A percentile compares a stretch with the other conserved stretches of the same genome.
These are phyloP conservation scores for Crotalus helleri DNA, from an alignment of 2,113 vertebrate species.

Conservation along the genomic window DNA sequence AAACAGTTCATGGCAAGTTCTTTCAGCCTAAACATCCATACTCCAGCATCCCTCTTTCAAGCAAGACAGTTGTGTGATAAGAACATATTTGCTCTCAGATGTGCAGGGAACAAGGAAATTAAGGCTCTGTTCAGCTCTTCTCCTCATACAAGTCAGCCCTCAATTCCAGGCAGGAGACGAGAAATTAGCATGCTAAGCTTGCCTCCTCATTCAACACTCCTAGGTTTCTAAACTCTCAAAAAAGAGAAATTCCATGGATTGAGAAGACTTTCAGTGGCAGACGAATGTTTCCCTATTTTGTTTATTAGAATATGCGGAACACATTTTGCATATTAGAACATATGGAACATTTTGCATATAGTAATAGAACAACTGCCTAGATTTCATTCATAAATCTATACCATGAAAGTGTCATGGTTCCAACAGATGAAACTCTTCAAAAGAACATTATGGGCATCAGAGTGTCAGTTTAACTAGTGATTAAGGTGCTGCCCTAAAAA, in stretches of 20 bases:
- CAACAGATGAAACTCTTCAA: too few species aligned
- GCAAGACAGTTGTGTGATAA: slow-evolving; percentile 3
- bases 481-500: background rate
- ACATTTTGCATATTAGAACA: background rate
- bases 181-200: background rate
- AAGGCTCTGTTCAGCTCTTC: background rate
- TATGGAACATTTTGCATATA: background rate
- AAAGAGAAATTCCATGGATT: background rate
- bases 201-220: background rate
- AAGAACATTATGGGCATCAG: background rate
- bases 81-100: background rate
- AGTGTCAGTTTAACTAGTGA: background rate
- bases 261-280: background rate
- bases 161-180: background rate
- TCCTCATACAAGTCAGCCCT: background rate
- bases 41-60: background rate
- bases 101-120: background rate
- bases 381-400: background rate
- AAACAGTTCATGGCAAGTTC: background rate
- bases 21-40: background rate
- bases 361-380: background rate
- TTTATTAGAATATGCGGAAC: too few species aligned
- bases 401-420: too few species aligned
- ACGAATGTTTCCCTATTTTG: background rate
- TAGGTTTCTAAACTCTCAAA: background rate